These are phyloP conservation scores for Ciona savignyi DNA, from an alignment of 23 tunicate species.

Conservation along the genomic window DNA sequence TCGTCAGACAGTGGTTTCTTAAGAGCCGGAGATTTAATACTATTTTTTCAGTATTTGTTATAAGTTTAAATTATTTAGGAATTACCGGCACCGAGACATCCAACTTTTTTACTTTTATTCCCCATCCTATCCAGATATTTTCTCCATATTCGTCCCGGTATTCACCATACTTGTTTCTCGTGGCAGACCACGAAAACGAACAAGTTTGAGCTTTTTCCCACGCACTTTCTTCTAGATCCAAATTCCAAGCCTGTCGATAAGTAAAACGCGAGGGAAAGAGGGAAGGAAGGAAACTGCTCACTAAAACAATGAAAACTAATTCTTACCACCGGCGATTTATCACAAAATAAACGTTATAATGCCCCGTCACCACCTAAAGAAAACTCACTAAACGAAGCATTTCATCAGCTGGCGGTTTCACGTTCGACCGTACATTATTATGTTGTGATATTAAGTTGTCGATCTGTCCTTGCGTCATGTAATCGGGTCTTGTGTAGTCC, in stretches of 20 bases:
- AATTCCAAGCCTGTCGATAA: conserved; percentile 3
- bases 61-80: not conserved
- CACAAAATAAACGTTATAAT: not conserved
- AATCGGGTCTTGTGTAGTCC: not conserved
- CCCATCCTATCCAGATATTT: conserved; percentile 9
- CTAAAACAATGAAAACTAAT: too few species aligned
- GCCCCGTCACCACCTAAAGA: not conserved
- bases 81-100: not conserved
- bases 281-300: too few species aligned
- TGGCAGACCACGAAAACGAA: not conserved
- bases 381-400: conserved; percentile 1
- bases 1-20: too few species aligned
- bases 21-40: too few species aligned
- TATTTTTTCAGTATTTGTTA: too few species aligned
- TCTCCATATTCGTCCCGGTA: not conserved
- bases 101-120: not conserved
- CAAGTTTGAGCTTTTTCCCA: not conserved
- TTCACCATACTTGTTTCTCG: not conserved
- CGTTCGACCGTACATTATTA: not conserved
- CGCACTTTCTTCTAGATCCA: not conserved
- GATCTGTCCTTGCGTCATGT: not conserved
- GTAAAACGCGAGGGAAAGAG: too few species aligned
- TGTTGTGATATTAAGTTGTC: not conserved
- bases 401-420: not conserved
- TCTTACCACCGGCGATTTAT: not conserved